Conservation (phyloP, 2,113 vertebrate genomes). For the Odocoileus hemionus region DNA sequence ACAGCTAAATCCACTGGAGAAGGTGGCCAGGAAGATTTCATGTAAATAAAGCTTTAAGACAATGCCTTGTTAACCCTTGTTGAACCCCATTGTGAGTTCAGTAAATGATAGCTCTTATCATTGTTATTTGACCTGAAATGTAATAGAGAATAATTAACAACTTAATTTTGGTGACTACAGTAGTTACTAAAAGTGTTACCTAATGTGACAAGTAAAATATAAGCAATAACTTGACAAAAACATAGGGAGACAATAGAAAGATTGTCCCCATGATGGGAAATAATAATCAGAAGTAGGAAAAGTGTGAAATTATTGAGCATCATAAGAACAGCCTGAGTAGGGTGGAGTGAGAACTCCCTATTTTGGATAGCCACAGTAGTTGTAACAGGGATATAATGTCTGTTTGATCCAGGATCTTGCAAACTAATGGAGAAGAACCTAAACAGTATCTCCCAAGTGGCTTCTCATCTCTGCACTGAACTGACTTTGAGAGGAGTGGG, state of each 20-base stretch:
- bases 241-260: not conserved
- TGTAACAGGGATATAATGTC: not conserved
- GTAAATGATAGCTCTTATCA: not conserved
- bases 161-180: not conserved
- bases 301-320: not conserved
- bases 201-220: not conserved
- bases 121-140: not conserved
- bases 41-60: not conserved
- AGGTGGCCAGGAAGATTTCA: not conserved
- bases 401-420: not conserved
- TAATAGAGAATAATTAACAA: not conserved
- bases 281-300: not conserved
- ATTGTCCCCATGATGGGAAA: not conserved
- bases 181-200: not conserved
- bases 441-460: not conserved
- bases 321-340: not conserved
- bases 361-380: not conserved
- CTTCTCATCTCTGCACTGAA: not conserved
- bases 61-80: not conserved
- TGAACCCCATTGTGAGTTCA: not conserved
- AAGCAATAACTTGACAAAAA: not conserved
- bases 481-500: not conserved
- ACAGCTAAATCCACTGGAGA: not conserved
- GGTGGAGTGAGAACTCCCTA: not conserved
- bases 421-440: not conserved